A percentile compares a stretch with the other conserved stretches of the same genome.
These are phyloP conservation scores for Hoplias malabaricus DNA, from an alignment of 2,113 vertebrate genomes.

Conservation along the genomic window DNA sequence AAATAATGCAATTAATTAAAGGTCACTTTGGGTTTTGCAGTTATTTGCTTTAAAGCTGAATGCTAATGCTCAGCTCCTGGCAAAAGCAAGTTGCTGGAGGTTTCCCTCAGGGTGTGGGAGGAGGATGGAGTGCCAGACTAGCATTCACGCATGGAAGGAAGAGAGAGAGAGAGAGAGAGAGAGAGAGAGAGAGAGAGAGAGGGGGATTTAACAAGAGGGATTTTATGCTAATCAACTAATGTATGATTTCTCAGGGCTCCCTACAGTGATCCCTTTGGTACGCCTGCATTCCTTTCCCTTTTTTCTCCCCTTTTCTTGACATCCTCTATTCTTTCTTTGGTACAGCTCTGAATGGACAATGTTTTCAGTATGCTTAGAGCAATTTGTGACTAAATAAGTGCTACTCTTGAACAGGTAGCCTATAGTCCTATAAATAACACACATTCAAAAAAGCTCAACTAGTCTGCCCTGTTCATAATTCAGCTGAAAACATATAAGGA, in stretches of 20 bases:
- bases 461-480: background rate
- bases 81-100: background rate
- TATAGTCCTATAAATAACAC: background rate
- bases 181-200: background rate
- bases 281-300: background rate
- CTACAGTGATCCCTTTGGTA: background rate
- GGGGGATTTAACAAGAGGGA: background rate
- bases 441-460: background rate
- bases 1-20: constrained; percentile 13
- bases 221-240: constrained; percentile 23
- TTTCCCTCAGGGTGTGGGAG: constrained; percentile 22
- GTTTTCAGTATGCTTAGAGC: background rate
- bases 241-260: background rate
- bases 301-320: background rate
- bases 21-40: constrained; percentile 14
- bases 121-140: constrained; percentile 20
- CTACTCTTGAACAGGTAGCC: background rate
- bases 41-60: constrained; percentile 22
- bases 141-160: constrained; percentile 28
- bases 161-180: background rate
- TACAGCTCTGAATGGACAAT: background rate
- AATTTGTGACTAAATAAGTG: background rate
- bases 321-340: background rate
- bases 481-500: too few relatives aligned
- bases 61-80: constrained; percentile 22